Evolutionary conservation across 2,113 vertebrate genomes (phyloP).

Genomic region (Cisticola juncidis): DNA sequence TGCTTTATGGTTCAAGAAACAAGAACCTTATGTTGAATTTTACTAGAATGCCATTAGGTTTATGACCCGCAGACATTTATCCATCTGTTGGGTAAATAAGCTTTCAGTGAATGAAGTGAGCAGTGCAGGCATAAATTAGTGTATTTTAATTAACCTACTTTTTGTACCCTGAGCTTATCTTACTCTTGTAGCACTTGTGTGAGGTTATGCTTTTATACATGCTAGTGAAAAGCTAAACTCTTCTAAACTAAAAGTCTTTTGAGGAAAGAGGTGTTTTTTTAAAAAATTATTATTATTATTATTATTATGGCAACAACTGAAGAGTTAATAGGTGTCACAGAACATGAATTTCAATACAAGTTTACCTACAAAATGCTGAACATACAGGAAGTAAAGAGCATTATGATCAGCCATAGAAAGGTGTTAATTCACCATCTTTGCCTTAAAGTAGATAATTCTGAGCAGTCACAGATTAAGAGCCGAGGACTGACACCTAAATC

Average conservation of each 20-base stretch:
- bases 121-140: constrained; percentile 36
- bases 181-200: not conserved
- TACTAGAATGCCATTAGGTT: constrained; percentile 62
- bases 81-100: constrained; percentile 67
- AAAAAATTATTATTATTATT: not conserved
- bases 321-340: not conserved
- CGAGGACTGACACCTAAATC: not conserved
- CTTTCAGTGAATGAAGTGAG: constrained; percentile 46
- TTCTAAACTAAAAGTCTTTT: not conserved
- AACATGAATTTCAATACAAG: not conserved
- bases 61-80: constrained; percentile 68
- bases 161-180: constrained; percentile 13
- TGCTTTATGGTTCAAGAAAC: constrained; percentile 59
- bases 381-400: not conserved
- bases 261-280: not conserved
- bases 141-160: constrained; percentile 67
- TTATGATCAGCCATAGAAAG: not conserved
- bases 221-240: not conserved
- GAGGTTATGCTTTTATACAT: not conserved
- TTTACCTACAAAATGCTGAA: not conserved
- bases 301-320: not conserved
- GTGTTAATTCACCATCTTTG: not conserved
- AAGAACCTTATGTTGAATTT: constrained; percentile 66
- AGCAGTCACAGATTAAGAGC: not conserved
- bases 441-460: not conserved